These are phyloP conservation scores for Coilia nasus DNA, from an alignment of 2,797 vertebrate genomes.

Conservation along the genomic window DNA sequence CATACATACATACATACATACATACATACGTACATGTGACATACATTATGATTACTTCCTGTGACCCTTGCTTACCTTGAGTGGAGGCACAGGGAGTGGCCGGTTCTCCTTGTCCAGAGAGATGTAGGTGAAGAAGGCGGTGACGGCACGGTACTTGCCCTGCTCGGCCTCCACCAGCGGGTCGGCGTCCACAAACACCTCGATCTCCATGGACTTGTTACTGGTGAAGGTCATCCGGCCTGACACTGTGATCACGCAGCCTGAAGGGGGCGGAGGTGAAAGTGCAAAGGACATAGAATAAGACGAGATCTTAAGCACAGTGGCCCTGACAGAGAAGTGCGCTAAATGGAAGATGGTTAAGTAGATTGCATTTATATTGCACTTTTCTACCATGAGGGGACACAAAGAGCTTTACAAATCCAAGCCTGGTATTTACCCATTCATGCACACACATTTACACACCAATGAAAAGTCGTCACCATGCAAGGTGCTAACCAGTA, in stretches of 20 bases:
- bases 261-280: slow-evolving; percentile 64
- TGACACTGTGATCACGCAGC: slow-evolving; percentile 88
- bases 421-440: too few relatives aligned
- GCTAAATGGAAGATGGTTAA: too few relatives aligned
- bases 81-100: slow-evolving; percentile 80
- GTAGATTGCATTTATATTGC: too few relatives aligned
- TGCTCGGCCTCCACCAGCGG: slow-evolving; percentile 73
- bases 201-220: slow-evolving; percentile 95
- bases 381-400: too few relatives aligned
- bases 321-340: background rate
- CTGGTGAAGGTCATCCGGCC: slow-evolving; percentile 94
- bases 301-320: background rate
- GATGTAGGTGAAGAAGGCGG: slow-evolving; percentile 93
- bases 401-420: too few relatives aligned
- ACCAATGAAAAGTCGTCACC: too few relatives aligned
- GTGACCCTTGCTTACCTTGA: slow-evolving; percentile 80
- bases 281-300: background rate
- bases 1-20: too few relatives aligned
- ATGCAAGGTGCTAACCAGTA: too few relatives aligned
- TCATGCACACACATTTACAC: too few relatives aligned
- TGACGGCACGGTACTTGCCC: slow-evolving; percentile 85
- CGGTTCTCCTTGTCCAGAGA: slow-evolving; percentile 88
- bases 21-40: too few relatives aligned
- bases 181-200: slow-evolving; percentile 89
- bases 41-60: too few relatives aligned